Percentiles rank a stretch among this genome's conserved stretches.
Conservation (phyloP, 2,113 vertebrate species). For the Thomomys bottae region DNA sequence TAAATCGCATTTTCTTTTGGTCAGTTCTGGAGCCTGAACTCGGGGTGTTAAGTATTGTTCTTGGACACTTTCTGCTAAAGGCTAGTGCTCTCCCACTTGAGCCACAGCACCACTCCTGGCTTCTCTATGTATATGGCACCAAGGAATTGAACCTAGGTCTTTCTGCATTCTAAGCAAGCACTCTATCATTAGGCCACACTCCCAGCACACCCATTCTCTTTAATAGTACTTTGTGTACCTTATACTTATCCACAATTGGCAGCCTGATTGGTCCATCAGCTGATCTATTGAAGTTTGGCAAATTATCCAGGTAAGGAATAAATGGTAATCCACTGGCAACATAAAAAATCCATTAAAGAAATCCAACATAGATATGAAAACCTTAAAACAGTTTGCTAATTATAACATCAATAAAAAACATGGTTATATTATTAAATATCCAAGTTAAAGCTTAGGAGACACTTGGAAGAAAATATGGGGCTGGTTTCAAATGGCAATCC, state of each 20-base stretch:
- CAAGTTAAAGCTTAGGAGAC: neutral
- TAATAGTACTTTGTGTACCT: constrained; percentile 87
- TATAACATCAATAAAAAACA: neutral
- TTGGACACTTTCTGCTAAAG: too few species aligned
- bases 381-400: constrained; percentile 18
- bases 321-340: constrained; percentile 95
- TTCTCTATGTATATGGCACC: too few species aligned
- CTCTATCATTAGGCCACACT: too few species aligned
- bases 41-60: too few species aligned
- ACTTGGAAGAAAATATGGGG: too few species aligned
- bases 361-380: constrained; percentile 47
- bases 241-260: constrained; percentile 99
- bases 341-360: constrained; percentile 59
- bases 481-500: too few species aligned
- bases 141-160: too few species aligned
- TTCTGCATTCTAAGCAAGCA: too few species aligned
- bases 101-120: too few species aligned
- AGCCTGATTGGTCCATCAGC: constrained; percentile 96
- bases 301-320: constrained; percentile 97
- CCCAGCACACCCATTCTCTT: too few species aligned
- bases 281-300: constrained; percentile 98
- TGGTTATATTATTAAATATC: neutral
- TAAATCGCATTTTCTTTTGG: constrained; percentile 37
- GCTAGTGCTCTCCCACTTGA: too few species aligned
- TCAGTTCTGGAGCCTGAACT: too few species aligned